Conservation (phyloP, 2,797 vertebrate genomes). For the Semaprochilodus insignis region DNA sequence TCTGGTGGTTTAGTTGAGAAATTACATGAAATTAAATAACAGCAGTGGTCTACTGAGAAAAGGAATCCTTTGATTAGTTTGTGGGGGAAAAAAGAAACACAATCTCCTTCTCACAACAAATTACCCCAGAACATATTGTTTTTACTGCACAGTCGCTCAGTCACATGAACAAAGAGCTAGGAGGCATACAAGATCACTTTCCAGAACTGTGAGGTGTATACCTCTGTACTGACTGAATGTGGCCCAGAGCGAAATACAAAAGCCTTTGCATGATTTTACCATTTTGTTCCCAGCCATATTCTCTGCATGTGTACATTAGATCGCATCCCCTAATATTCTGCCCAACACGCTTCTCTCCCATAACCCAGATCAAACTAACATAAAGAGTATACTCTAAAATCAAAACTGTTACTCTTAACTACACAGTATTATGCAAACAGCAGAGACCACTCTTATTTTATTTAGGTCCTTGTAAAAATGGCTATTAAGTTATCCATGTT, state of each 20-base stretch:
- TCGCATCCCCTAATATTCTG: background rate
- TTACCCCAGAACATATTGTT: background rate
- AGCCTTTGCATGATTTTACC: background rate
- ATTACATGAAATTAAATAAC: conserved; percentile 48
- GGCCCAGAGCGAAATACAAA: background rate
- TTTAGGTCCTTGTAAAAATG: too few relatives aligned
- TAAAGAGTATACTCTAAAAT: background rate
- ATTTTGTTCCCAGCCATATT: background rate
- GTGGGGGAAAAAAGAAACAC: background rate
- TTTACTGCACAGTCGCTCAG: background rate
- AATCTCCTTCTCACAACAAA: background rate
- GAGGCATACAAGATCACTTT: background rate
- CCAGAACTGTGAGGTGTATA: too few relatives aligned
- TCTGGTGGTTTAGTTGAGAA: conserved; percentile 34
- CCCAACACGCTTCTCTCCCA: too few relatives aligned
- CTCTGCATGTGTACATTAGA: background rate
- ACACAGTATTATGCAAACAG: too few relatives aligned
- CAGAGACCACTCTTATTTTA: too few relatives aligned
- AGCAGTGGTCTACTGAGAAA: conserved; percentile 11
- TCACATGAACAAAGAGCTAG: background rate
- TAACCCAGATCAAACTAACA: background rate
- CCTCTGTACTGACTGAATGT: background rate
- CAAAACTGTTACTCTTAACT: too few relatives aligned
- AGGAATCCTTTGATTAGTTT: conserved; percentile 14
- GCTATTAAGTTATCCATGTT: too few relatives aligned